Percentiles rank a stretch among this genome's conserved stretches.
Evolutionary conservation across 2,888 invertebrate genomes (phyloP).

Genomic region (Pteria penguin): DNA sequence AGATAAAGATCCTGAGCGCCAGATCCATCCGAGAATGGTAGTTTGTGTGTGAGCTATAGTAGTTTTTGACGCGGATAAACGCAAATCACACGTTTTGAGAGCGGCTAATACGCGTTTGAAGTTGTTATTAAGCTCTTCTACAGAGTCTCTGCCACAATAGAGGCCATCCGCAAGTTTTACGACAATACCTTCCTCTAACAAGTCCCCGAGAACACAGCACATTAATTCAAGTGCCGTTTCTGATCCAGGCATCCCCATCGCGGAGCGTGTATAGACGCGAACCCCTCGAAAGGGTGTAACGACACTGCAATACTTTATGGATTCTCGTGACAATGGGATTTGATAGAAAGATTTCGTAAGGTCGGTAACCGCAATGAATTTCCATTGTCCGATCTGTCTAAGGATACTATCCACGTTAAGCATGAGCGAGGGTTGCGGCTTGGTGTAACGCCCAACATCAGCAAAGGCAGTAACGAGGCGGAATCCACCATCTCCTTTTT

Average conservation of each 20-base stretch:
- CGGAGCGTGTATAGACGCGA: conserved; percentile 40
- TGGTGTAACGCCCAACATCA: conserved; percentile 56
- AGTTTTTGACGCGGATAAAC: conserved; percentile 11
- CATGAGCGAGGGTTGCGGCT: conserved; percentile 48
- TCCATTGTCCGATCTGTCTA: conserved; percentile 44
- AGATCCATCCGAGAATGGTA: too few relatives aligned
- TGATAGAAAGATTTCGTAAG: too few relatives aligned
- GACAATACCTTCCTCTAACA: conserved; percentile 36
- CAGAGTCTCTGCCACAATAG: too few relatives aligned
- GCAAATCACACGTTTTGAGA: background rate
- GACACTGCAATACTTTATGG: conserved; percentile 38
- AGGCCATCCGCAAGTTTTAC: background rate
- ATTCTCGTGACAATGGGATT: too few relatives aligned
- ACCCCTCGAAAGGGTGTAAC: conserved; percentile 45
- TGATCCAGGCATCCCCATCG: conserved; percentile 53
- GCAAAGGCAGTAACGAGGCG: conserved; percentile 57
- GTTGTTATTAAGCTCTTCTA: too few relatives aligned
- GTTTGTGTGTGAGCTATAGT: background rate
- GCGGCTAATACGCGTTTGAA: background rate
- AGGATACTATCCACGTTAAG: conserved; percentile 38
- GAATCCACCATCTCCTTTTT: conserved; percentile 48
- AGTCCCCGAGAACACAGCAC: conserved; percentile 46
- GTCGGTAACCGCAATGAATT: conserved; percentile 47
- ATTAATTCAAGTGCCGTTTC: conserved; percentile 48
- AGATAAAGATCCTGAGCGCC: too few relatives aligned